phyloP scores from a whole-genome alignment of 1,140 invertebrate species.

The Laupala kohalensis region DNA sequence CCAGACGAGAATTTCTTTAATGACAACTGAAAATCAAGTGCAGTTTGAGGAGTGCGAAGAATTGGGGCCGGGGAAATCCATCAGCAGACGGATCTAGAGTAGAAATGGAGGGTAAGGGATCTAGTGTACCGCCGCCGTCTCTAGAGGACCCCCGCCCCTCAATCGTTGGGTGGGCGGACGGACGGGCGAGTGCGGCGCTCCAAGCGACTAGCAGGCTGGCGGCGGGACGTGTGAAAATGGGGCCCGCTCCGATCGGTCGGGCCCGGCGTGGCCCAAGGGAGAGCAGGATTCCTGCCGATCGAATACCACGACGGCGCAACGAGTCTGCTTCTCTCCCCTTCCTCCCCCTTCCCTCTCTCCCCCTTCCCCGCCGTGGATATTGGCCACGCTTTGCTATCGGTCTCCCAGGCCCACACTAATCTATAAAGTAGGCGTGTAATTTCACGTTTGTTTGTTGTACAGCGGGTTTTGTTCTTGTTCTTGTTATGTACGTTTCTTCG shows the following conservation, averaged over 20 bases:
- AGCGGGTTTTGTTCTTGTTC: background rate
- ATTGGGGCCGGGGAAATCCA: too few species aligned
- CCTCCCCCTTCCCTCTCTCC: too few species aligned
- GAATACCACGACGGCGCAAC: background rate
- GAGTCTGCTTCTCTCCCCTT: background rate
- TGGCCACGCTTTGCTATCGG: background rate
- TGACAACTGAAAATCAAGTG: too few species aligned
- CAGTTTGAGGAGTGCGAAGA: too few species aligned
- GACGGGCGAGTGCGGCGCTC: too few species aligned
- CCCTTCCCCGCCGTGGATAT: background rate
- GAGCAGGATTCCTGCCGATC: background rate
- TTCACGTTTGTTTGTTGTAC: background rate
- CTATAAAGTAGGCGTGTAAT: background rate
- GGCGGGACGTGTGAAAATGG: background rate
- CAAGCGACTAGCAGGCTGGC: background rate
- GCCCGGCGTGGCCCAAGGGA: background rate
- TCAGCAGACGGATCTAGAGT: too few species aligned
- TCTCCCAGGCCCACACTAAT: background rate
- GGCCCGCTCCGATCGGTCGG: too few species aligned
- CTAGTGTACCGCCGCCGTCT: too few species aligned
- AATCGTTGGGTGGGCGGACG: too few species aligned
- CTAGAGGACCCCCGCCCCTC: too few species aligned
- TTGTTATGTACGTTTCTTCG: background rate
- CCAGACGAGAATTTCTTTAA: too few species aligned
- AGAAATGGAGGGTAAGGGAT: too few species aligned